phyloP scores from a whole-genome alignment of 2,797 vertebrate species.

The Onychomys torridus region DNA sequence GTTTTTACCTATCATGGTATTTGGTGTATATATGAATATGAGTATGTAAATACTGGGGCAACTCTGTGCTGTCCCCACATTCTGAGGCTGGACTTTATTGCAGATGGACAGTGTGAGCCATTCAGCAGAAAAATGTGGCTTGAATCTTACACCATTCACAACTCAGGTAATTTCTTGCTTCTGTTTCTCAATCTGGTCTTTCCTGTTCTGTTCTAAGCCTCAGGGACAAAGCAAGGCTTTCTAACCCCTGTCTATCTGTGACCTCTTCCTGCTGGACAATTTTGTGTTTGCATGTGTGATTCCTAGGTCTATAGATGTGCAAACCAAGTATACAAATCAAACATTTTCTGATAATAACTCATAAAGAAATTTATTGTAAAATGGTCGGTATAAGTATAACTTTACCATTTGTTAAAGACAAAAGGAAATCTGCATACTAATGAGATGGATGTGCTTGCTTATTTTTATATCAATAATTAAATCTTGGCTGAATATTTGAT shows the following conservation, averaged over 20 bases:
- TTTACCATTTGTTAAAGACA: not conserved
- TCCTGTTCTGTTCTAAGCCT: too few relatives aligned
- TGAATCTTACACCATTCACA: fast-evolving
- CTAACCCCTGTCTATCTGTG: not conserved
- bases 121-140: fast-evolving
- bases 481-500: not conserved
- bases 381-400: not conserved
- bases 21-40: not conserved
- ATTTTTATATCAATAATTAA: not conserved
- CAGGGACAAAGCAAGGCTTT: not conserved
- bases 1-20: not conserved
- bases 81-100: fast-evolving
- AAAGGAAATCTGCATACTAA: not conserved
- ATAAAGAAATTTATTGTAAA: not conserved
- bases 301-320: not conserved
- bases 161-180: not conserved
- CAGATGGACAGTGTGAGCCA: fast-evolving
- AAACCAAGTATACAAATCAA: not conserved
- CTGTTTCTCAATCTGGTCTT: not conserved
- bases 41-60: too few relatives aligned
- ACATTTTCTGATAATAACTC: not conserved
- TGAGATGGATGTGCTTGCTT: not conserved
- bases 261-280: not conserved
- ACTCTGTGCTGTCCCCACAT: not conserved
- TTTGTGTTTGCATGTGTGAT: not conserved